Base-by-base conservation (phyloP, 2,888 invertebrate genomes). In the Hipparchia sbordonii region DNA sequence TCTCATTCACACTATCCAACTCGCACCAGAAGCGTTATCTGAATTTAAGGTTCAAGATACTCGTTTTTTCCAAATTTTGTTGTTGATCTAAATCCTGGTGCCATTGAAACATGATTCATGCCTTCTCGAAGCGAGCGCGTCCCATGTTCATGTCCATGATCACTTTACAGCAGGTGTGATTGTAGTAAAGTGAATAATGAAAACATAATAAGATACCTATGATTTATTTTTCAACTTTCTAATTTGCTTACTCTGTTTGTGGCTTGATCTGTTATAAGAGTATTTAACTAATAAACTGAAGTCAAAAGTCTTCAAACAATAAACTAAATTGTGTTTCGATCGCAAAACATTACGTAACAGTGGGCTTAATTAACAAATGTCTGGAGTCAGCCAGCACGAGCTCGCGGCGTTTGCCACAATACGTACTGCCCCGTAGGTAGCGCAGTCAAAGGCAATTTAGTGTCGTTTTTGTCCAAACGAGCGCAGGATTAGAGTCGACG, bases 401-500 rank as follows among this genome's bases (percentile, higher is more conserved):
- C 6, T 54, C 54, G 54, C n/a, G 52, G 23, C 23, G 23, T 23
- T 0, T 23, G 23, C 23, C 23, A 23, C 23, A 23, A 23, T 3
- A 52, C 54, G n/a, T n/a, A 2, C n/a, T n/a, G n/a, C 56, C 7
- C 7, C n/a, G 13, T 60, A 9, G 51, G 10, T 2, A 23, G 23
- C 51, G 23, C 13, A 48, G 45, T 51, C 63, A 62, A 62, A 63
- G 51, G 51, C 33, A 63, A 12, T 51, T 51, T 1, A n/a, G 46
- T 62, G 46, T 46, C 62, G 45, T 33, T 63, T 63, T 63, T 63
- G 2, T 45, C n/a, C 6, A 23, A 51, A 63, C 33, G 48, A 63
- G 51, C 2, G 8, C 46, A 61, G 51, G 9, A n/a, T 13, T 33
- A 33, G 63, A 65, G 51, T 23, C 51, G 6, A 10, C n/a, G 63